These are phyloP conservation scores for Drosophila mimetica DNA, from an alignment of 2,888 invertebrate species.

Conservation along the genomic window DNA sequence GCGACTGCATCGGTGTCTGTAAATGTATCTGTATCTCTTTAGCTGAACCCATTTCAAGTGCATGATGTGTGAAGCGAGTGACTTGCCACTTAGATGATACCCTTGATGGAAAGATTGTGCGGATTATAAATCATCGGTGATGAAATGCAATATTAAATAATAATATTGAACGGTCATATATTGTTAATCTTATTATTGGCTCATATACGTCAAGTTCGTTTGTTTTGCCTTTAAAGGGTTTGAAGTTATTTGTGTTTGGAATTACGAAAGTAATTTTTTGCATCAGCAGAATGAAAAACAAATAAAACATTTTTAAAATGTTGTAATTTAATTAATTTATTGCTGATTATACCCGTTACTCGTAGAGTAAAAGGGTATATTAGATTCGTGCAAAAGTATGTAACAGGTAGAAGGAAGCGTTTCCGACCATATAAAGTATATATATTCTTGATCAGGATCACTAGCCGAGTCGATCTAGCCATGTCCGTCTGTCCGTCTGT, in stretches of 20 bases:
- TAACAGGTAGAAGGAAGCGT: too few relatives aligned
- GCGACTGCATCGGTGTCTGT: constrained; percentile 9
- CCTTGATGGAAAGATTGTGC: background rate
- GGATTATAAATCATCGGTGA: background rate
- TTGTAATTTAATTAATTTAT: too few relatives aligned
- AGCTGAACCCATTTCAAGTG: constrained; percentile 22
- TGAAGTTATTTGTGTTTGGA: background rate
- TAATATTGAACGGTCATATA: background rate
- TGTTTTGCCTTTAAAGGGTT: background rate
- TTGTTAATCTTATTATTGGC: background rate
- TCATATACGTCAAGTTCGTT: background rate
- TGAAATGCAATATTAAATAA: background rate
- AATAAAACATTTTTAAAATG: too few relatives aligned
- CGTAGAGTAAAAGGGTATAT: too few relatives aligned
- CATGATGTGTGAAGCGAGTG: constrained; percentile 28
- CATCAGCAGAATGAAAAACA: too few relatives aligned
- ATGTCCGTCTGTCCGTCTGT: too few relatives aligned
- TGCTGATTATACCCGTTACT: too few relatives aligned
- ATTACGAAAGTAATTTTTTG: background rate
- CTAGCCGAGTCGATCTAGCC: too few relatives aligned
- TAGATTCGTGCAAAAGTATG: too few relatives aligned
- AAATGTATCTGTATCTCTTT: constrained; percentile 14
- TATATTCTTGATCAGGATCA: too few relatives aligned
- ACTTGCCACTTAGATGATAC: background rate
- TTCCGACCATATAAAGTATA: too few relatives aligned